phyloP scores from a whole-genome alignment of 2,797 vertebrate species.

The Macropus fuliginosus region DNA sequence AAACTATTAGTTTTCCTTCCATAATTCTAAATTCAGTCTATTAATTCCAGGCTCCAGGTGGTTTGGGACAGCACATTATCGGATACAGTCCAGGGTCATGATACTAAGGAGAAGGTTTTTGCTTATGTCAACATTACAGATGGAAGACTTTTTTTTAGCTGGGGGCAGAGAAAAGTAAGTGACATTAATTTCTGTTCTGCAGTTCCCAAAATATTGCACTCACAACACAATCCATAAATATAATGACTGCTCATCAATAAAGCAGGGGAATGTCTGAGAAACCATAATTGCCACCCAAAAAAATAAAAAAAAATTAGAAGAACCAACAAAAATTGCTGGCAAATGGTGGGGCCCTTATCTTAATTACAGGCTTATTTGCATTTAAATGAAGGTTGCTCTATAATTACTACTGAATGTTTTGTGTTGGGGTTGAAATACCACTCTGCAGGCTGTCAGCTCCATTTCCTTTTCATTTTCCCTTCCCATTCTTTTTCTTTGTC shows the following conservation, averaged over 20 bases:
- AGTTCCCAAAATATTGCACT: constrained; percentile 72
- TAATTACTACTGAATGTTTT: constrained; percentile 88
- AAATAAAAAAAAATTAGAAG: constrained; percentile 78
- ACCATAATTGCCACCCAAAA: constrained; percentile 76
- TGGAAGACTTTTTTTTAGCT: constrained; percentile 56
- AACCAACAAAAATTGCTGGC: constrained; percentile 81
- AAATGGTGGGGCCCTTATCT: constrained; percentile 89
- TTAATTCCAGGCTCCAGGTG: constrained; percentile 64
- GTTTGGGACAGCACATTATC: constrained; percentile 36
- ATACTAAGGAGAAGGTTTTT: constrained; percentile 66
- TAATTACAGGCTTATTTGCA: constrained; percentile 91
- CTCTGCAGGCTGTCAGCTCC: constrained; percentile 87
- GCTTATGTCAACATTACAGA: constrained; percentile 77
- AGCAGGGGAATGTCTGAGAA: constrained; percentile 81
- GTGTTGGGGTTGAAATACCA: constrained; percentile 88
- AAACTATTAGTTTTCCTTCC: constrained; percentile 5
- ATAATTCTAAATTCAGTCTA: neutral
- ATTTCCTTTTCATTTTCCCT: constrained; percentile 86
- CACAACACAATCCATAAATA: constrained; percentile 71
- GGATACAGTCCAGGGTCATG: constrained; percentile 37
- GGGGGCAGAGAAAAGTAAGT: constrained; percentile 71
- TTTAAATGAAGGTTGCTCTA: constrained; percentile 91
- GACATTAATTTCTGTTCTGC: constrained; percentile 61
- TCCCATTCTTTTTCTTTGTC: constrained; percentile 85
- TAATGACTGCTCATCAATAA: constrained; percentile 78